Evolutionary conservation across 2,797 vertebrate genomes (phyloP).

Genomic region (Enteromius trimaculatus): DNA sequence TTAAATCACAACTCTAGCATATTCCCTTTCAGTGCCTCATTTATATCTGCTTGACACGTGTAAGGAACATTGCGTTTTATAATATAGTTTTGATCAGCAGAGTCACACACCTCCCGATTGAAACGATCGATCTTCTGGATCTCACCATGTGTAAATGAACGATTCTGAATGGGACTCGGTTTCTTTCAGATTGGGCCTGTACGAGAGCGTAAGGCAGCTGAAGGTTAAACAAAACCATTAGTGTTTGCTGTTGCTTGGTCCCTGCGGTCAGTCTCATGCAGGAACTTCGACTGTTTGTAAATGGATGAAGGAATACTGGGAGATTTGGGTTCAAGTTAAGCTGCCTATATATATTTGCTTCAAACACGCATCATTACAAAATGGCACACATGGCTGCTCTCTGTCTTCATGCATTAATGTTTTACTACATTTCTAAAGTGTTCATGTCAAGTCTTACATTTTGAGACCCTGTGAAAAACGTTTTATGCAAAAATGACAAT

Average conservation of each 20-base stretch:
- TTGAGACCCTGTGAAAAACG: neutral
- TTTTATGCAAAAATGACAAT: no score
- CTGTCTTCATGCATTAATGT: neutral
- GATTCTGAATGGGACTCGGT: conserved; percentile 30
- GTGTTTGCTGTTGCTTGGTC: conserved; percentile 14
- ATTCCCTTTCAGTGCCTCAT: neutral
- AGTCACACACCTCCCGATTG: neutral
- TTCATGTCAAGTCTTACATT: neutral
- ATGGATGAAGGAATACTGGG: neutral
- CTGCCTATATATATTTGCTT: conserved; percentile 4
- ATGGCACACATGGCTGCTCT: neutral
- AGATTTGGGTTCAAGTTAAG: neutral
- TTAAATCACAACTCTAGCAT: neutral
- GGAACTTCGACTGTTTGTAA: neutral
- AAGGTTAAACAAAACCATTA: conserved; percentile 62
- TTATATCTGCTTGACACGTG: neutral
- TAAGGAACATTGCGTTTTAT: conserved; percentile 2
- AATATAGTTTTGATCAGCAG: neutral
- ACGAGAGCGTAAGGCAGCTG: conserved; percentile 61
- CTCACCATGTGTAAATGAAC: neutral
- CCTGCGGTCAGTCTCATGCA: neutral
- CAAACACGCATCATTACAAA: conserved; percentile 12
- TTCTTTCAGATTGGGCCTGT: conserved; percentile 63
- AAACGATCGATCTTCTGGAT: conserved; percentile 2
- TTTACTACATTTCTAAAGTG: neutral